Evolutionary conservation across 2,888 invertebrate genomes (phyloP).

Genomic region (Caenorhabditis auriculariae): DNA sequence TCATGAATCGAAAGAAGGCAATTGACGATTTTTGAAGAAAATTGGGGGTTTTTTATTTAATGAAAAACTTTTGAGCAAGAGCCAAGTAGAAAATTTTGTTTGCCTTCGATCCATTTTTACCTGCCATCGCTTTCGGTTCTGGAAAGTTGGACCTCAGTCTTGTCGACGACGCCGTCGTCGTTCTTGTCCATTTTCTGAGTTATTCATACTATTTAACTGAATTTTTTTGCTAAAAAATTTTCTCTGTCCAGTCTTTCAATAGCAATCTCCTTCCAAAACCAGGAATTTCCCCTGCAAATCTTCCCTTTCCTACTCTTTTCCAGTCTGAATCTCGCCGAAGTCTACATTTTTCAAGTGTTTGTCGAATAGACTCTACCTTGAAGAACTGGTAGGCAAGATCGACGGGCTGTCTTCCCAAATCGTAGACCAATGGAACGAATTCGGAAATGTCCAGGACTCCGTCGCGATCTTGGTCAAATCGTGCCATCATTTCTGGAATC

Average conservation of each 20-base stretch:
- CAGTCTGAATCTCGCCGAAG: background rate
- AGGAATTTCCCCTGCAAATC: too few species aligned
- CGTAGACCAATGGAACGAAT: conserved; percentile 59
- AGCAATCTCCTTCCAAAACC: too few species aligned
- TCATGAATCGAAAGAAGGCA: too few species aligned
- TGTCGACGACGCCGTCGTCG: conserved; percentile 43
- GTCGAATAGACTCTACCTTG: conserved; percentile 17
- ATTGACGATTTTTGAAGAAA: too few species aligned
- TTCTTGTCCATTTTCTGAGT: conserved; percentile 49
- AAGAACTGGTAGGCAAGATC: conserved; percentile 51
- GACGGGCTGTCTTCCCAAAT: conserved; percentile 45
- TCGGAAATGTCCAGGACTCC: conserved; percentile 47
- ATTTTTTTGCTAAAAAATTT: too few species aligned
- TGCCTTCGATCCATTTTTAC: too few species aligned
- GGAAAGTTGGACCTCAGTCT: conserved; percentile 14
- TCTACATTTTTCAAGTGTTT: background rate
- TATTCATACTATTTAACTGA: background rate
- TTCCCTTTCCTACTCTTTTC: too few species aligned
- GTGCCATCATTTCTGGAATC: conserved; percentile 37
- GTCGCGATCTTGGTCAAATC: conserved; percentile 46
- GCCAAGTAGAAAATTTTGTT: too few species aligned
- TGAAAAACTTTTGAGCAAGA: too few species aligned
- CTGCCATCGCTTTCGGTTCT: conserved; percentile 25
- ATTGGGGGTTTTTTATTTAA: too few species aligned
- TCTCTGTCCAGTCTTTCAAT: too few species aligned